Base-by-base conservation (phyloP, 1,140 invertebrate species). In the Scaptodrosophila lebanonensis region DNA sequence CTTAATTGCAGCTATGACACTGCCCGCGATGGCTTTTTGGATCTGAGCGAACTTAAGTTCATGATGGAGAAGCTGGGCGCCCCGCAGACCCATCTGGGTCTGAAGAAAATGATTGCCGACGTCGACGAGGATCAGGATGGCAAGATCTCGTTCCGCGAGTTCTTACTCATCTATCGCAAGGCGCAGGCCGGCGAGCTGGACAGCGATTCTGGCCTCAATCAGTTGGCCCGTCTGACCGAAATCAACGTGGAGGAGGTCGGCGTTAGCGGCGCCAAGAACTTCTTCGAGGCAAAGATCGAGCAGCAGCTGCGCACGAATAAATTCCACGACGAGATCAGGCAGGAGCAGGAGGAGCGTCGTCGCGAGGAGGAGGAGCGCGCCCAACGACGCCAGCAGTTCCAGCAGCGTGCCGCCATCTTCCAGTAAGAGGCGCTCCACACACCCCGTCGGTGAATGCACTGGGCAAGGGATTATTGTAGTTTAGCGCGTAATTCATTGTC, bases 11-110 rank as follows among this genome's bases (percentile, higher is more conserved):
- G 96, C 87, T 98, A 95, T 87, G 96, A 98, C 85, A 92, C 92
- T 43, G 94, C 94, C 20, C 91, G 90, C 42, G 96, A 98, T 86
- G 95, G 95, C 27, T 97, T 90, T 77, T 90, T 98, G 45, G 95
- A 96, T 87, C 87, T 98, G 32, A 90, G 90, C 32, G 96, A 98
- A 86, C 87, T 98, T 33, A 98, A 98, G 86, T 88, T 92, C 7
- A 98, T 98, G 96, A 98, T 98, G 97, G 97, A 98, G 86, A 94
- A 95, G 36, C 88, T 98, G n/a, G 95, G 94, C 12, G 95, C 94
- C 6, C 96, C 96, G 8, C 97, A 98, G 87, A 98, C 97, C 5
- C 97, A 98, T 88, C 88, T 98, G 2, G 94, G 94, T 0, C 89
- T 98, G 3, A 98, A 98, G 85, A 92, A 92, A 25, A 98, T 98